Conservation (phyloP, 2,888 invertebrate species). For the Andrena dorsata region DNA sequence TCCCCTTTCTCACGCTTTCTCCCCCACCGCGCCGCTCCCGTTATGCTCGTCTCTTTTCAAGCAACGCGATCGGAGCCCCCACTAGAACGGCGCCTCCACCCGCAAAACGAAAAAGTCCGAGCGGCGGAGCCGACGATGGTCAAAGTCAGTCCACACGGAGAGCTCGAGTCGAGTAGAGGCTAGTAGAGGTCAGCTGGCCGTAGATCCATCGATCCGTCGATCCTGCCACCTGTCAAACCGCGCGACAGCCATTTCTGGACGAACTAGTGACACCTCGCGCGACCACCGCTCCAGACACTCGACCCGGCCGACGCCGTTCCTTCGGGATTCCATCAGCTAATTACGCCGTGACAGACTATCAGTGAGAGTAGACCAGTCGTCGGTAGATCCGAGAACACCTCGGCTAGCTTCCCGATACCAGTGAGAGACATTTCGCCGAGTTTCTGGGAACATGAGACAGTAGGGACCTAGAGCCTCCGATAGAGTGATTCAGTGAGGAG, state of each 20-base stretch:
- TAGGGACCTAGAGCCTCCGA: background rate
- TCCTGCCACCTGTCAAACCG: conserved; percentile 66
- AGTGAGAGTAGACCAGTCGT: background rate
- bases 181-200: conserved; percentile 55
- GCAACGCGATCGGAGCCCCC: conserved; percentile 42
- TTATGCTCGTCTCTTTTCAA: conserved; percentile 40
- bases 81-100: conserved; percentile 44
- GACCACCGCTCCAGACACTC: background rate
- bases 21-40: conserved; percentile 11
- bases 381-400: background rate
- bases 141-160: conserved; percentile 83
- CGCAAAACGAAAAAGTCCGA: conserved; percentile 79
- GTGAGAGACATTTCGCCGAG: conserved; percentile 6
- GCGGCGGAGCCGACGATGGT: conserved; percentile 72
- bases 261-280: conserved; percentile 6
- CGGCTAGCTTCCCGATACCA: background rate
- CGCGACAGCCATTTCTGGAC: conserved; percentile 9
- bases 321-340: background rate
- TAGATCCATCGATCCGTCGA: conserved; percentile 68
- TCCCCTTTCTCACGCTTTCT: conserved; percentile 59
- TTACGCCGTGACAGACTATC: background rate
- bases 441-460: conserved; percentile 22
- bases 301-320: background rate
- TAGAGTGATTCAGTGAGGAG: conserved; percentile 17
- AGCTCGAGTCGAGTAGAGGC: conserved; percentile 80